phyloP scores from a whole-genome alignment of 1,140 invertebrate genomes.

The Conus betulinus region DNA sequence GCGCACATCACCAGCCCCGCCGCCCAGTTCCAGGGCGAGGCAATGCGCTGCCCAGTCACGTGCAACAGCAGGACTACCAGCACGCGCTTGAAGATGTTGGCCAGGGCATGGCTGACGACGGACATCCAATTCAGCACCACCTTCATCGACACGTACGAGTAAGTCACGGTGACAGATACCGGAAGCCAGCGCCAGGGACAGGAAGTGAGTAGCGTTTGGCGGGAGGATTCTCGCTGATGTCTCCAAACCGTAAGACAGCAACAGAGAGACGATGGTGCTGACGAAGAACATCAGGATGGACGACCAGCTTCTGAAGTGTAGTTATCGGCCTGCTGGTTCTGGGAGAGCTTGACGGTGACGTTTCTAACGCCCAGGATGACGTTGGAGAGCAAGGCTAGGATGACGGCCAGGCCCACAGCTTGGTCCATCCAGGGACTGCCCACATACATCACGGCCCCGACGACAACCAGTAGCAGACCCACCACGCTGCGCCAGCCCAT shows the following conservation, averaged over 20 bases:
- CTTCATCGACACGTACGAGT: constrained; percentile 50
- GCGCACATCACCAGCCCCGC: constrained; percentile 34
- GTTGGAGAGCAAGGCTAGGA: constrained; percentile 41
- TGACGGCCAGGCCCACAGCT: neutral
- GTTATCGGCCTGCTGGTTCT: neutral
- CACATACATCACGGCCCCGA: constrained; percentile 40
- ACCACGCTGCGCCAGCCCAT: neutral
- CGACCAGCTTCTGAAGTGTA: too few species aligned
- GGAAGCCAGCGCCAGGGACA: constrained; percentile 11
- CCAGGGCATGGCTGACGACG: constrained; percentile 50
- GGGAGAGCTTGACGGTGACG: constrained; percentile 31
- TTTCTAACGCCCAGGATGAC: constrained; percentile 43
- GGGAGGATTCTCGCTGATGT: neutral
- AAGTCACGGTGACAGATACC: constrained; percentile 47
- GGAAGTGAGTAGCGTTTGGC: neutral
- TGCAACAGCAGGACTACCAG: constrained; percentile 46
- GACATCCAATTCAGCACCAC: constrained; percentile 46
- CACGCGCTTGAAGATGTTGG: constrained; percentile 54
- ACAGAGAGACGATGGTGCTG: neutral
- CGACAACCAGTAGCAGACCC: constrained; percentile 39
- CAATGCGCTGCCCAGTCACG: constrained; percentile 26
- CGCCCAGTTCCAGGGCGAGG: constrained; percentile 32
- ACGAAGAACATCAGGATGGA: neutral
- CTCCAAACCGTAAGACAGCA: neutral
- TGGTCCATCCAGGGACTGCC: neutral